phyloP scores from a whole-genome alignment of 2,888 invertebrate species.

The Perithous albicinctus region DNA sequence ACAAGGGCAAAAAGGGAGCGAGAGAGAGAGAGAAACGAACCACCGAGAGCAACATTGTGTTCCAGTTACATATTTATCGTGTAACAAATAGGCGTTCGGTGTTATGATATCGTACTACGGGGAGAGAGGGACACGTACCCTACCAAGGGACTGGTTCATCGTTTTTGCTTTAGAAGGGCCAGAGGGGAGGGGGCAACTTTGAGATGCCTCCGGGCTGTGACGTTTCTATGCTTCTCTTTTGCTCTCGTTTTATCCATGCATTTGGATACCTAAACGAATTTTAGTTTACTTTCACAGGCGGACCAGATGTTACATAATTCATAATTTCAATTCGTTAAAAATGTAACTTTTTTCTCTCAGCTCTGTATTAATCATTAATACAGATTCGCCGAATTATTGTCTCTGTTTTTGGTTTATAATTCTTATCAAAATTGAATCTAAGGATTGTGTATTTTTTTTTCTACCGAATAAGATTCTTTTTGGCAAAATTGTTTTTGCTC shows the following conservation, averaged over 20 bases:
- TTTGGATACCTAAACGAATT: slow-evolving; percentile 53
- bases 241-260: slow-evolving; percentile 22
- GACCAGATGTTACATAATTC: slow-evolving; percentile 75
- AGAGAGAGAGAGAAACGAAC: slow-evolving; percentile 43
- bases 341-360: slow-evolving; percentile 18
- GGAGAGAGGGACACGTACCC: slow-evolving; percentile 62
- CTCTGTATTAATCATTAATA: not conserved
- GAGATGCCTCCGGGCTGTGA: slow-evolving; percentile 41
- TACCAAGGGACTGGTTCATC: slow-evolving; percentile 77
- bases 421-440: not conserved
- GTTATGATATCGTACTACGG: slow-evolving; percentile 80
- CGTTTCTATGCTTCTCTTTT: slow-evolving; percentile 33
- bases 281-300: slow-evolving; percentile 22
- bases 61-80: slow-evolving; percentile 84
- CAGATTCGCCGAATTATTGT: not conserved
- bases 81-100: slow-evolving; percentile 83
- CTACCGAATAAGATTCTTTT: not conserved
- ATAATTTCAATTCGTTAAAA: slow-evolving; percentile 43
- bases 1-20: not conserved
- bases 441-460: not conserved
- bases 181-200: not conserved
- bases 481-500: not conserved
- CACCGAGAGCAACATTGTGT: slow-evolving; percentile 77
- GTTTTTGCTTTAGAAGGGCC: slow-evolving; percentile 43
- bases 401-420: not conserved